Evolutionary conservation across 2,797 vertebrate species (phyloP), one percentile per base, ranked within the genome.

Genomic region (Sphenodon punctatus): DNA sequence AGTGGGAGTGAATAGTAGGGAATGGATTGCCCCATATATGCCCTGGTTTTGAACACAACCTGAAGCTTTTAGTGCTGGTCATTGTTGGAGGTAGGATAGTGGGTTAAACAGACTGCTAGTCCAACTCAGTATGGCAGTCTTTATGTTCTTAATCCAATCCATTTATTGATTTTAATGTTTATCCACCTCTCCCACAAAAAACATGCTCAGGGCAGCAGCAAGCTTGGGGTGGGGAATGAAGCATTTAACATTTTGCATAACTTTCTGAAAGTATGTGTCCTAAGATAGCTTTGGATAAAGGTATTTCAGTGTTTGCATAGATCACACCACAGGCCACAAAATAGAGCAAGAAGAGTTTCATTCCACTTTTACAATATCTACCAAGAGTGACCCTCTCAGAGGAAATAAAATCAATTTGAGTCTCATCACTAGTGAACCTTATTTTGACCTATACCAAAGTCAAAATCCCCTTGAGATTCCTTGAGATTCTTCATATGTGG

Each of bases 351-450:
- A 19, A 60, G 56, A 38, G 1, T 56, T 72, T 78, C 38, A 53
- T 43, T 7, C 51, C 10, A 5, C 4, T 0, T 0, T 30, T 58
- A 70, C 30, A 45, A 45, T 48, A 16, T 17, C n/a, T 61, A n/a
- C 34, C 25, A 38, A 39, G 34, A 64, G 23, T 42, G 63, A 30
- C 58, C 5, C 4, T 12, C 8, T 75, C 27, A 36, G 22, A 39
- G 10, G 36, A 42, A 20, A 38, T n/a, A 61, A 77, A 82, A 73
- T 19, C 10, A 36, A 5, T 2, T 49, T 22, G 46, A 64, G 14
- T 45, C 11, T 14, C 38, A 73, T 23, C 36, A 67, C 4, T 84
- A 23, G 42, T 36, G 63, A 68, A 68, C 8, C 15, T 14, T 36
- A 34, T 53, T 78, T 69, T 56, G 25, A 36, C 22, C 32, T 23